Percentiles rank a stretch among this genome's conserved stretches.
phyloP scores from a whole-genome alignment of 2,113 vertebrate genomes.

The Megalops atlanticus region DNA sequence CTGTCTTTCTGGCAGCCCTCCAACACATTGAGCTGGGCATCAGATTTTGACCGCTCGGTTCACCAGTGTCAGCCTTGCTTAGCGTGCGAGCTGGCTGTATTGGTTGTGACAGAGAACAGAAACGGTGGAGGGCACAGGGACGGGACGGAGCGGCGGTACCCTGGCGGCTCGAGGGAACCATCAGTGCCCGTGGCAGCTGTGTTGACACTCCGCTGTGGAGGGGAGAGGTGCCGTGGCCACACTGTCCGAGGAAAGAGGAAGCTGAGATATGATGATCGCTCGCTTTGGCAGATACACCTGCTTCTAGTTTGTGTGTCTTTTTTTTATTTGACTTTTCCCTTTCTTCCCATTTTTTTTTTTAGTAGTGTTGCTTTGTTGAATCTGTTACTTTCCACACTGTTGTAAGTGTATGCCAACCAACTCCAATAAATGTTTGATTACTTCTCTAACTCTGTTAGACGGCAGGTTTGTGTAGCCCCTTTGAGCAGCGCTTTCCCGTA shows the following conservation, averaged over 20 bases:
- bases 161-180: conserved; percentile 11
- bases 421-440: background rate
- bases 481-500: too few species aligned
- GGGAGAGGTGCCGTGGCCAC: background rate
- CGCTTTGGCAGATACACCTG: too few species aligned
- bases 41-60: conserved; percentile 44
- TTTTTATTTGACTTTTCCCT: too few species aligned
- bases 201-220: background rate
- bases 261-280: too few species aligned
- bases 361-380: background rate
- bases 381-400: too few species aligned
- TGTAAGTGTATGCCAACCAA: background rate
- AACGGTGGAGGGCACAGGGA: conserved; percentile 22
- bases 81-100: conserved; percentile 40
- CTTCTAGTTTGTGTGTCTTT: too few species aligned
- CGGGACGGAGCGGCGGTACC: conserved; percentile 15
- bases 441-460: background rate
- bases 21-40: conserved; percentile 37
- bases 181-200: background rate
- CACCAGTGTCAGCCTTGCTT: conserved; percentile 38
- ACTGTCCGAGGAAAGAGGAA: background rate
- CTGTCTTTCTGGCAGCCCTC: conserved; percentile 21
- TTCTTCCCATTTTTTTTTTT: background rate
- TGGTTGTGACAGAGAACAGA: conserved; percentile 44
- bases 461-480: too few species aligned